Conservation (phyloP, 2,797 vertebrate genomes). For the Holocentrus rufus region DNA sequence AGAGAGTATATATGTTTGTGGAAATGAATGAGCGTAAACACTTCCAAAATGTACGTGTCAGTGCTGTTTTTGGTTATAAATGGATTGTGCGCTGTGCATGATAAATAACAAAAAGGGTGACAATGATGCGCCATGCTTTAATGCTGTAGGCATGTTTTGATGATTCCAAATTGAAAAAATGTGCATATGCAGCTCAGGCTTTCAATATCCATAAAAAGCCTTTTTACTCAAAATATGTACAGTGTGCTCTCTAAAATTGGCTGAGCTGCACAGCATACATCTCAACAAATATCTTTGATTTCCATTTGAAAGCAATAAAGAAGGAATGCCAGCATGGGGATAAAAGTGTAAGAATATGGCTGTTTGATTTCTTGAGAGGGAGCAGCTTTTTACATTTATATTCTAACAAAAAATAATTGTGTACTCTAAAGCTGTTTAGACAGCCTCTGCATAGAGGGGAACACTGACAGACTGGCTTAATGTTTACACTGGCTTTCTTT, state of each 20-base stretch:
- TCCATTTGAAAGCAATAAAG: slow-evolving; percentile 65
- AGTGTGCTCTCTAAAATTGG: slow-evolving; percentile 61
- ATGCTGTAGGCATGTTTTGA: slow-evolving; percentile 67
- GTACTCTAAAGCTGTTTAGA: slow-evolving; percentile 37
- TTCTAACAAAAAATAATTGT: slow-evolving; percentile 41
- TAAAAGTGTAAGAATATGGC: slow-evolving; percentile 36
- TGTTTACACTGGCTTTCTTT: neutral
- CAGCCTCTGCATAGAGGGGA: slow-evolving; percentile 24
- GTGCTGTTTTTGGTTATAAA: slow-evolving; percentile 60
- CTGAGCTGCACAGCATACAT: slow-evolving; percentile 50
- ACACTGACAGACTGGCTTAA: slow-evolving; percentile 3
- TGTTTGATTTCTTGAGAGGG: slow-evolving; percentile 45
- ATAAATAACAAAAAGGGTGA: slow-evolving; percentile 69
- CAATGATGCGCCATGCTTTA: slow-evolving; percentile 64
- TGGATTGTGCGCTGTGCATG: slow-evolving; percentile 65
- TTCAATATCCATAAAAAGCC: slow-evolving; percentile 67
- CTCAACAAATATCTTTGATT: slow-evolving; percentile 67
- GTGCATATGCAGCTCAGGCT: slow-evolving; percentile 58
- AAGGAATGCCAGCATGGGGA: slow-evolving; percentile 36
- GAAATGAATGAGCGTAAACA: slow-evolving; percentile 43
- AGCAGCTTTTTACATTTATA: slow-evolving; percentile 33
- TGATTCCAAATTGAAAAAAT: slow-evolving; percentile 68
- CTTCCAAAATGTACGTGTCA: slow-evolving; percentile 56
- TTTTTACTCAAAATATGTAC: slow-evolving; percentile 64
- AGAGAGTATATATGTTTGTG: slow-evolving; percentile 33